A percentile compares a stretch with the other conserved stretches of the same genome.
Conservation (phyloP, 2,888 invertebrate species). For the Drosophila austrosaltans region DNA sequence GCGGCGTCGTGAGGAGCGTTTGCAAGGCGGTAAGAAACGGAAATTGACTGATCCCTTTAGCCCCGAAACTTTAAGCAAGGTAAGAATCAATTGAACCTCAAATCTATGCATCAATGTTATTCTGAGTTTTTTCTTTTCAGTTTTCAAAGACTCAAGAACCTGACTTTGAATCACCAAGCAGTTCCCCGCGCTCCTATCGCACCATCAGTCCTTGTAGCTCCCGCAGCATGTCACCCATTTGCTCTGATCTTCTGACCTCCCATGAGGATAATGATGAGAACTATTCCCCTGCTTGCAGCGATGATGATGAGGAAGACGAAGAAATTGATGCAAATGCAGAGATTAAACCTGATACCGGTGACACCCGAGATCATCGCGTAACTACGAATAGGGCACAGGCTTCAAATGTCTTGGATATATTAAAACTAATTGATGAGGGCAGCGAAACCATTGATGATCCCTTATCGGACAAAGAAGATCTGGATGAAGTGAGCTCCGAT, state of each 20-base stretch:
- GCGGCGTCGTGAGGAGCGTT: conserved; percentile 80
- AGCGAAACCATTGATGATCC: conserved; percentile 79
- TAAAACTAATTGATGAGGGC: conserved; percentile 81
- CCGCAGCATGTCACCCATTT: conserved; percentile 81
- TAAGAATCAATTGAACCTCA: conserved; percentile 30
- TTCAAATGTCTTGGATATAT: conserved; percentile 73
- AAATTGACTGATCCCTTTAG: conserved; percentile 70
- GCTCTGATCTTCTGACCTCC: conserved; percentile 58
- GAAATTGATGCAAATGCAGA: conserved; percentile 42
- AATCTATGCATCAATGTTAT: neutral
- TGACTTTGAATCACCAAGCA: conserved; percentile 82
- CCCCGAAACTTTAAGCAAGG: conserved; percentile 72
- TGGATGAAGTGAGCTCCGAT: conserved; percentile 79
- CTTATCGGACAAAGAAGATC: conserved; percentile 81
- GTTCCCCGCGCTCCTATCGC: conserved; percentile 80
- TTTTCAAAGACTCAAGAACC: conserved; percentile 77
- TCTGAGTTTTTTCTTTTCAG: conserved; percentile 33
- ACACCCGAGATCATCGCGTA: conserved; percentile 60
- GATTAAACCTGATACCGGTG: conserved; percentile 21
- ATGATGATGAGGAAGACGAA: conserved; percentile 81
- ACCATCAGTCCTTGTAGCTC: conserved; percentile 82
- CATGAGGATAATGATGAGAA: conserved; percentile 75
- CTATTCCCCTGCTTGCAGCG: conserved; percentile 84
- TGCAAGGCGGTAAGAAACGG: conserved; percentile 76
- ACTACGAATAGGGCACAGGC: conserved; percentile 60